Evolutionary conservation across 2,888 invertebrate genomes (phyloP).

Genomic region (Lasioglossum leucozonium): DNA sequence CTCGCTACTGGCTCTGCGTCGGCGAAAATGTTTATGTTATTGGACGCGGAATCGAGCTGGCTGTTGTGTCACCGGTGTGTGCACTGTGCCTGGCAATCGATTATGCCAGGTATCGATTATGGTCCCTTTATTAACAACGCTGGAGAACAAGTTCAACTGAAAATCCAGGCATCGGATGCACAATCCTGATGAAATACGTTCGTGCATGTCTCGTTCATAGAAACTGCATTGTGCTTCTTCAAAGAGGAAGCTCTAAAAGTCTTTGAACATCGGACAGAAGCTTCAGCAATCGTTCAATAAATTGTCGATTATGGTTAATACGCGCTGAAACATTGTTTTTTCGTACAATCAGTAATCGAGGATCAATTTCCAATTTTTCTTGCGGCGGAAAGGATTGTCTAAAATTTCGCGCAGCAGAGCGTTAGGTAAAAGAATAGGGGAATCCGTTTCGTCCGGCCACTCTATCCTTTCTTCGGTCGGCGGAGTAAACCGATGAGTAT

Average conservation of each 20-base stretch:
- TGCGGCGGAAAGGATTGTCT: no score
- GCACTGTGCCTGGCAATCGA: neutral
- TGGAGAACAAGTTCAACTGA: neutral
- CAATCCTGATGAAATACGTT: no score
- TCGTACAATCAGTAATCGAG: no score
- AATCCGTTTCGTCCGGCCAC: neutral
- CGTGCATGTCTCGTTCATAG: no score
- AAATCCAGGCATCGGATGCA: neutral
- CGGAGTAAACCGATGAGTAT: conserved; percentile 9
- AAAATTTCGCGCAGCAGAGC: neutral
- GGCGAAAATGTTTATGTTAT: conserved; percentile 3
- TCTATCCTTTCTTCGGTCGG: conserved; percentile 15
- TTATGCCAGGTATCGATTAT: neutral
- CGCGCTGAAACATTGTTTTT: no score
- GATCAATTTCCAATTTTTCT: neutral
- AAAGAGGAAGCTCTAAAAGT: no score
- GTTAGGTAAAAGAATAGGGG: conserved; percentile 2
- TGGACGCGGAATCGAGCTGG: neutral
- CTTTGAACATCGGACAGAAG: no score
- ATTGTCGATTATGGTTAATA: no score
- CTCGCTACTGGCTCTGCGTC: neutral
- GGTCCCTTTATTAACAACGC: neutral
- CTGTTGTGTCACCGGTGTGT: neutral
- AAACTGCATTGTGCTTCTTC: no score
- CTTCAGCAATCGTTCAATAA: no score